Evolutionary conservation across 2,888 invertebrate species (phyloP).

Genomic region (Leucophora obtusa): DNA sequence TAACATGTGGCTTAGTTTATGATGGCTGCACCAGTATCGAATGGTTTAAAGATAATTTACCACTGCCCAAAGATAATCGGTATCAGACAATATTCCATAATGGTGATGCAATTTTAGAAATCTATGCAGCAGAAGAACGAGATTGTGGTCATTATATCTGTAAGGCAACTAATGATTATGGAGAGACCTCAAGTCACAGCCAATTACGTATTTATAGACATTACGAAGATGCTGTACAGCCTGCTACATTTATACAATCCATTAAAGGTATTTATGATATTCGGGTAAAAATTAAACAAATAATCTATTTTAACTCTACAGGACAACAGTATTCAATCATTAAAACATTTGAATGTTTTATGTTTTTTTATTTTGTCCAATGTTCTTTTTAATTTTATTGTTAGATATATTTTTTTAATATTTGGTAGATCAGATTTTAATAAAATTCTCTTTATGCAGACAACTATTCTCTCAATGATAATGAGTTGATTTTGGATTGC

Average conservation of each 20-base stretch:
- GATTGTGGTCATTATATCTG: conserved; percentile 91
- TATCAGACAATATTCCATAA: conserved; percentile 82
- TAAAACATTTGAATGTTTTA: conserved; percentile 48
- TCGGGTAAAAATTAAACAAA: not conserved
- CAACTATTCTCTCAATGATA: conserved; percentile 84
- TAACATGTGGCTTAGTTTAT: conserved; percentile 87
- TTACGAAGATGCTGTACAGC: conserved; percentile 84
- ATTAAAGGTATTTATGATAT: conserved; percentile 82
- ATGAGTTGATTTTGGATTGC: conserved; percentile 88
- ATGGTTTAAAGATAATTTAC: conserved; percentile 87
- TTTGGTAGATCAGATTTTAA: not conserved
- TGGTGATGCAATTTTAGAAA: conserved; percentile 87
- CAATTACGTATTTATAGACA: conserved; percentile 86
- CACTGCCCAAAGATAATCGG: conserved; percentile 80
- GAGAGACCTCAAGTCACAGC: conserved; percentile 85
- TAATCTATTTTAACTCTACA: conserved; percentile 11
- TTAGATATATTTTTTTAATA: not conserved
- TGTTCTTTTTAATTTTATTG: conserved; percentile 22
- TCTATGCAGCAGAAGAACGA: conserved; percentile 82
- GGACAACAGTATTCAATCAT: conserved; percentile 40
- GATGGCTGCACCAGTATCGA: conserved; percentile 82
- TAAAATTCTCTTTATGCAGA: conserved; percentile 79
- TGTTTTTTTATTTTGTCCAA: conserved; percentile 60
- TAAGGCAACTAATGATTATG: conserved; percentile 86
- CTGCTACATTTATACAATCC: conserved; percentile 86